phyloP scores from a whole-genome alignment of 2,113 vertebrate species.

The Corythoichthys haematopterus region DNA sequence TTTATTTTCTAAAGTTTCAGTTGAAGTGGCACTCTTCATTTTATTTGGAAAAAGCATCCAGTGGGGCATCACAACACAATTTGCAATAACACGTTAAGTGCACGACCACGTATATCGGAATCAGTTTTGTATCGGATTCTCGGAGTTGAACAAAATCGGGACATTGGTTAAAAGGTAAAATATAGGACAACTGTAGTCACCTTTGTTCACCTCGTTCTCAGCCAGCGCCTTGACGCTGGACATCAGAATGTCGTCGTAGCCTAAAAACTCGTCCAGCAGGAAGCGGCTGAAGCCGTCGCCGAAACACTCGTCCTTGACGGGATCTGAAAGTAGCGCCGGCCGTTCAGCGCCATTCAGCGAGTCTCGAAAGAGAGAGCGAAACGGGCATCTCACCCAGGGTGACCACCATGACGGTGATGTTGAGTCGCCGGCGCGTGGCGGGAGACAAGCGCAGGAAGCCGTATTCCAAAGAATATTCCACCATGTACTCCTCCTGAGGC shows the following conservation, averaged over 20 bases:
- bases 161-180: too few relatives aligned
- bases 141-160: too few relatives aligned
- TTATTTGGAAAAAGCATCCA: too few relatives aligned
- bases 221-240: slow-evolving; percentile 96
- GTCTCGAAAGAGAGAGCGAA: neutral
- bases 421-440: slow-evolving; percentile 88
- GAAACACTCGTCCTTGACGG: slow-evolving; percentile 91
- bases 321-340: slow-evolving; percentile 68
- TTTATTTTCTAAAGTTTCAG: too few relatives aligned
- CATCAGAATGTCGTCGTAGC: slow-evolving; percentile 97
- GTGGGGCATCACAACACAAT: too few relatives aligned
- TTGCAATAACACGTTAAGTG: too few relatives aligned
- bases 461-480: slow-evolving; percentile 94
- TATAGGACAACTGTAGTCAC: slow-evolving; percentile 48
- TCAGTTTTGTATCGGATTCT: too few relatives aligned
- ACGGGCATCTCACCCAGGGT: slow-evolving; percentile 81
- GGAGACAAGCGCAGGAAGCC: slow-evolving; percentile 95
- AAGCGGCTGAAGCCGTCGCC: slow-evolving; percentile 95
- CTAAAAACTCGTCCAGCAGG: slow-evolving; percentile 90
- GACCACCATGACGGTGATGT: slow-evolving; percentile 97
- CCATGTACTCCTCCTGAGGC: slow-evolving; percentile 95
- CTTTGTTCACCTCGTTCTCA: slow-evolving; percentile 96
- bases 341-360: rapidly evolving
- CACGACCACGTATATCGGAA: too few relatives aligned
- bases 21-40: too few relatives aligned